Evolutionary conservation across 2,888 invertebrate genomes (phyloP).

Genomic region (Alviniconcha strummeri): DNA sequence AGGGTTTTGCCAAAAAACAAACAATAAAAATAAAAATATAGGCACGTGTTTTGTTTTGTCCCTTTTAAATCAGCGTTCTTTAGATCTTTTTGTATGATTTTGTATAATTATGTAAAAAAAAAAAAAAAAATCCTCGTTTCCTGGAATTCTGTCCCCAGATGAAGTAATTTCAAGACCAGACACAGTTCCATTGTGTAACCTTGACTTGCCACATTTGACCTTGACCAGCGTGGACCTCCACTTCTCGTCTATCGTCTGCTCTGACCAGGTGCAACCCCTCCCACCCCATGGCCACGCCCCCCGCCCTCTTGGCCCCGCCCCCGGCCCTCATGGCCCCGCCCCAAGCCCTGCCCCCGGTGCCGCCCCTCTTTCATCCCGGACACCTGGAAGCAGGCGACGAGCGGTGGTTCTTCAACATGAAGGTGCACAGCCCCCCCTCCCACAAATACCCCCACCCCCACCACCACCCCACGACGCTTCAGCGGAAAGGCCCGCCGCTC

Average conservation of each 20-base stretch:
- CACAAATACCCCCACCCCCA: neutral
- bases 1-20: too few species aligned
- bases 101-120: too few species aligned
- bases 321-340: neutral
- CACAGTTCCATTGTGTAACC: too few species aligned
- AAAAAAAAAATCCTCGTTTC: too few species aligned
- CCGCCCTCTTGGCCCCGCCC: neutral
- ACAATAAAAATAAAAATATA: too few species aligned
- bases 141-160: neutral
- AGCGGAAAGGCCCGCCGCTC: constrained; percentile 2
- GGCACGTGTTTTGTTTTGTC: too few species aligned
- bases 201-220: too few species aligned
- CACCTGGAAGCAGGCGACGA: neutral
- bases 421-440: constrained; percentile 2
- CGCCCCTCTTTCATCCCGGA: neutral
- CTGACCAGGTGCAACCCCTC: neutral
- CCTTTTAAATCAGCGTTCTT: too few species aligned
- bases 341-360: neutral
- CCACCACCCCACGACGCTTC: neutral
- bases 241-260: neutral
- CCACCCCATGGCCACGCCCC: neutral
- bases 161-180: neutral
- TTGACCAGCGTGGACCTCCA: constrained; percentile 7
- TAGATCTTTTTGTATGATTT: too few species aligned
- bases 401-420: constrained; percentile 29